phyloP scores from a whole-genome alignment of 2,888 invertebrate genomes.

The Lasioglossum zephyrum region DNA sequence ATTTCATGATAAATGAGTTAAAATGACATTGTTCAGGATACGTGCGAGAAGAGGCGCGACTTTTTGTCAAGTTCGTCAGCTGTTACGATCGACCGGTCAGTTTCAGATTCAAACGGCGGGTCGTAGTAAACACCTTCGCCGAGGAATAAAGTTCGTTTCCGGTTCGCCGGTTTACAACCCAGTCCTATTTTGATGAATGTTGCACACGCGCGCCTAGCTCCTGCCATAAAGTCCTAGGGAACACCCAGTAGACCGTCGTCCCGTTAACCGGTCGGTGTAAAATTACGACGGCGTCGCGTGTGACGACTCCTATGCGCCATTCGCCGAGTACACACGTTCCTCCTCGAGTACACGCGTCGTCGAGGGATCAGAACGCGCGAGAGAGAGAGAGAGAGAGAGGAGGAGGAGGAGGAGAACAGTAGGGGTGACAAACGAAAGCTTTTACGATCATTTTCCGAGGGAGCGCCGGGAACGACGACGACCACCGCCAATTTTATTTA shows the following conservation, averaged over 20 bases:
- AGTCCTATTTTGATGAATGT: slow-evolving; percentile 14
- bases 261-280: slow-evolving; percentile 38
- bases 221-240: background rate
- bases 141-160: slow-evolving; percentile 12
- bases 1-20: too few relatives aligned
- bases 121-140: slow-evolving; percentile 11
- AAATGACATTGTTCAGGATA: too few relatives aligned
- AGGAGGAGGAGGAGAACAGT: background rate
- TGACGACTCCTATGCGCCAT: slow-evolving; percentile 10
- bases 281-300: slow-evolving; percentile 41
- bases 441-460: slow-evolving; percentile 34
- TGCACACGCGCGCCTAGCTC: slow-evolving; percentile 11
- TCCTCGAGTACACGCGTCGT: slow-evolving; percentile 22
- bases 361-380: background rate
- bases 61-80: background rate
- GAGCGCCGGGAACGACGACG: background rate
- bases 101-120: background rate
- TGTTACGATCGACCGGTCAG: background rate
- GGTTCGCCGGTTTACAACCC: background rate
- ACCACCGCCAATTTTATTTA: slow-evolving; percentile 26
- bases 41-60: background rate
- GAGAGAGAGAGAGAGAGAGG: background rate
- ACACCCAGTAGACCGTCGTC: slow-evolving; percentile 14
- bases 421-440: slow-evolving; percentile 18
- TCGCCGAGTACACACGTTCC: slow-evolving; percentile 10